Conservation (phyloP, 2,888 invertebrate species). For the Drosophila diplacantha region DNA sequence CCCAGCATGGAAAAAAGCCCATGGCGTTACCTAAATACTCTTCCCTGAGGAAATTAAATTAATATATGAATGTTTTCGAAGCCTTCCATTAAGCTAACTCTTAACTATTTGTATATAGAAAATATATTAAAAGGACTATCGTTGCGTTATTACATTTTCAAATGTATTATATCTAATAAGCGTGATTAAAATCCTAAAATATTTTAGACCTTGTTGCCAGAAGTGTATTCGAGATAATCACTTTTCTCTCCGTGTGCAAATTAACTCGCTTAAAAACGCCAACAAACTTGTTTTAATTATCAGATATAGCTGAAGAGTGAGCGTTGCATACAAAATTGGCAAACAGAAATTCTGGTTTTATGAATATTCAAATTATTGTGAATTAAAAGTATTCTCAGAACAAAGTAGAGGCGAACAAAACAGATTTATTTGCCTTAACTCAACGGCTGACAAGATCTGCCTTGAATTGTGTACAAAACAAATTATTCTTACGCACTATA, state of each 20-base stretch:
- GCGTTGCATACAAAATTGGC: not conserved
- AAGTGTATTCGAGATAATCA: not conserved
- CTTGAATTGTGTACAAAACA: not conserved
- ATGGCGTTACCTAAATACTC: slow-evolving; percentile 38
- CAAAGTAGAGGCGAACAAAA: not conserved
- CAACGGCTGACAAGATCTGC: not conserved
- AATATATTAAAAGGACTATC: not conserved
- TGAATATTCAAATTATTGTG: slow-evolving; percentile 7
- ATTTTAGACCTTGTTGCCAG: not conserved
- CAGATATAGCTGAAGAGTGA: not conserved
- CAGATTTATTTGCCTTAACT: not conserved
- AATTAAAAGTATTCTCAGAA: not conserved
- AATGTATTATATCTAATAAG: too few relatives aligned
- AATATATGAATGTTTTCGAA: not conserved
- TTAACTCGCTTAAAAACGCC: not conserved
- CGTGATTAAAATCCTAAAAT: too few relatives aligned
- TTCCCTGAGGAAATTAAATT: not conserved
- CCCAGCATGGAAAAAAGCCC: not conserved
- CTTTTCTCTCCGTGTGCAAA: not conserved
- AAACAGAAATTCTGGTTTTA: not conserved
- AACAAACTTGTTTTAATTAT: slow-evolving; percentile 4
- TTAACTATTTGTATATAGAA: too few relatives aligned
- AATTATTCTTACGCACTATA: slow-evolving; percentile 1
- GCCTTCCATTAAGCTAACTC: too few relatives aligned
- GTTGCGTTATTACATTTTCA: too few relatives aligned